These are phyloP conservation scores for Dromius quadrimaculatus DNA, from an alignment of 2,888 invertebrate genomes.

Conservation along the genomic window DNA sequence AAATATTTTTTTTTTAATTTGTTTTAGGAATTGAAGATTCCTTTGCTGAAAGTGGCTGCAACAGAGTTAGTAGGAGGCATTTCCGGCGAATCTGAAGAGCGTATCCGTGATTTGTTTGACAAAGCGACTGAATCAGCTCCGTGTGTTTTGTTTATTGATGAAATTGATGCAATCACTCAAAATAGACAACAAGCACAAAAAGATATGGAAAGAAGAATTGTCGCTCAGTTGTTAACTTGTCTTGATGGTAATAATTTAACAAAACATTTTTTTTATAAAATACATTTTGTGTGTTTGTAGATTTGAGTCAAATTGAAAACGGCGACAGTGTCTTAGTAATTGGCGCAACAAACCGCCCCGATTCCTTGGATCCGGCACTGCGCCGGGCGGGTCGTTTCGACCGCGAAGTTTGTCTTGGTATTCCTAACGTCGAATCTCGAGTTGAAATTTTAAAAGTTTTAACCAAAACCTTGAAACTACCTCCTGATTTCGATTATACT, in stretches of 20 bases:
- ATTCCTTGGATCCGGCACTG: slow-evolving; percentile 91
- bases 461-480: slow-evolving; percentile 78
- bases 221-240: slow-evolving; percentile 90
- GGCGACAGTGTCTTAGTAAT: slow-evolving; percentile 83
- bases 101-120: slow-evolving; percentile 91
- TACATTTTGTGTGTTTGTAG: slow-evolving; percentile 60
- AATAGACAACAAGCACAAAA: slow-evolving; percentile 90
- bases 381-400: slow-evolving; percentile 94
- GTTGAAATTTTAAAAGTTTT: slow-evolving; percentile 81
- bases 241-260: slow-evolving; percentile 78
- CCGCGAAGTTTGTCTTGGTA: slow-evolving; percentile 92
- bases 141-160: slow-evolving; percentile 93
- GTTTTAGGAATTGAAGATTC: slow-evolving; percentile 82
- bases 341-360: slow-evolving; percentile 96
- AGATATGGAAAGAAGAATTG: slow-evolving; percentile 97
- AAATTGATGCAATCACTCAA: slow-evolving; percentile 96
- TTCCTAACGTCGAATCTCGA: slow-evolving; percentile 88
- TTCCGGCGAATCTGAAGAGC: slow-evolving; percentile 95
- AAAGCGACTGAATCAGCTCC: slow-evolving; percentile 81
- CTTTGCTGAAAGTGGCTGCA: slow-evolving; percentile 88
- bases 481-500: slow-evolving; percentile 78
- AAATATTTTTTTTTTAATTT: slow-evolving; percentile 47
- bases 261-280: slow-evolving; percentile 10
- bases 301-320: slow-evolving; percentile 68
- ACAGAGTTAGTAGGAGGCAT: slow-evolving; percentile 95